Conservation (phyloP, 2,113 vertebrate genomes). For the Ailurus styani region DNA sequence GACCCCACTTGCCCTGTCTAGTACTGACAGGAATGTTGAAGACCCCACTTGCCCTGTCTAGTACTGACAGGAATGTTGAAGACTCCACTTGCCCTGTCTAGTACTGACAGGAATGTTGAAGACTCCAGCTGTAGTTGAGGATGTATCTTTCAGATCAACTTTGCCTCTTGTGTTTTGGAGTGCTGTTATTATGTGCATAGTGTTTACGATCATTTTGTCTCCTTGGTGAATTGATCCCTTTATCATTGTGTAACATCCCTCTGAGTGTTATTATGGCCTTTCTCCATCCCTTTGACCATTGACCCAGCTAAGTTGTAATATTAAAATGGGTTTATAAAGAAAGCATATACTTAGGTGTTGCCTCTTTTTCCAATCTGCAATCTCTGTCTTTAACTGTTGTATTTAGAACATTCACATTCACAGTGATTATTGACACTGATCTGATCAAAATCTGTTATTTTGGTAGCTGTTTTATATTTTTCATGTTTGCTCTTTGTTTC, state of each 20-base stretch:
- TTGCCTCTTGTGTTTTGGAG: background rate
- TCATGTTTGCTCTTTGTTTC: background rate
- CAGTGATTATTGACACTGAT: too few relatives aligned
- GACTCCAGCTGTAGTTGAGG: rapidly evolving
- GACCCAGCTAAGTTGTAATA: background rate
- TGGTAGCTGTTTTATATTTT: background rate
- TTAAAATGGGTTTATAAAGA: too few relatives aligned
- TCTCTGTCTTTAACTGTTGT: background rate
- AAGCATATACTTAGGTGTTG: too few relatives aligned
- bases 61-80: too few relatives aligned
- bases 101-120: rapidly evolving
- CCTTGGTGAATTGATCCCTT: background rate
- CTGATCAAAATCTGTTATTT: background rate
- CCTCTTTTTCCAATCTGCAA: background rate
- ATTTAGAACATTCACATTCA: background rate
- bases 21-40: too few relatives aligned
- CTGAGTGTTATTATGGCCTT: background rate
- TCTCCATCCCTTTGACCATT: background rate
- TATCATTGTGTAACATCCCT: background rate
- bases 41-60: background rate
- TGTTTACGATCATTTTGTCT: background rate
- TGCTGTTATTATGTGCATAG: background rate
- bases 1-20: background rate
- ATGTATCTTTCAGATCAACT: too few relatives aligned
- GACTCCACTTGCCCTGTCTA: rapidly evolving